Evolutionary conservation across 2,113 vertebrate species (phyloP).

Genomic region (Gymnarchus niloticus): DNA sequence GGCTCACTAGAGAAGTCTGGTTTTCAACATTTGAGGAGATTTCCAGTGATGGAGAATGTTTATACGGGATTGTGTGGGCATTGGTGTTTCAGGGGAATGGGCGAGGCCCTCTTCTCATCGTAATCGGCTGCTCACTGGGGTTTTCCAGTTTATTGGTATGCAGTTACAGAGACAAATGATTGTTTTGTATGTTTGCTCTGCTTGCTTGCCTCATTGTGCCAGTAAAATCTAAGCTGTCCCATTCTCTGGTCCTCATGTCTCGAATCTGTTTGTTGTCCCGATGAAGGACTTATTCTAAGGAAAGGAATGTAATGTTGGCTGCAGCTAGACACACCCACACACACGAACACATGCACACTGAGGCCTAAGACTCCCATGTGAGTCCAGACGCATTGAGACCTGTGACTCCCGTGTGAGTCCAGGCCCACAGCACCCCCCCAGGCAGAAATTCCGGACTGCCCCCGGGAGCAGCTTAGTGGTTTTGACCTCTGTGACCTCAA

Average conservation of each 20-base stretch:
- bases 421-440: not conserved
- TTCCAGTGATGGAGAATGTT: not conserved
- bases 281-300: not conserved
- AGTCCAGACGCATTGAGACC: not conserved
- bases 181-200: not conserved
- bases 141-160: not conserved
- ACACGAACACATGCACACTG: not conserved
- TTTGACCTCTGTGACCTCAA: slow-evolving; percentile 36
- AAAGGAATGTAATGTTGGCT: not conserved
- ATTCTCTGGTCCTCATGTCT: not conserved
- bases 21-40: too few relatives aligned
- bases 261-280: too few relatives aligned
- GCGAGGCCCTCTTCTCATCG: not conserved
- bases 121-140: not conserved
- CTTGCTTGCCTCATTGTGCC: not conserved
- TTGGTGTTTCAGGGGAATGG: not conserved
- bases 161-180: not conserved
- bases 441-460: slow-evolving; percentile 28
- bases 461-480: slow-evolving; percentile 37
- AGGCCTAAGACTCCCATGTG: not conserved
- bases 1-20: too few relatives aligned
- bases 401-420: not conserved
- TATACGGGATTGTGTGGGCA: not conserved
- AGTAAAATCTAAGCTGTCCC: not conserved
- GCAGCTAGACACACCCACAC: not conserved